Evolutionary conservation across 2,888 invertebrate species (phyloP), one percentile per base, ranked within the genome.

Genomic region (Sceliomorpha sp.): DNA sequence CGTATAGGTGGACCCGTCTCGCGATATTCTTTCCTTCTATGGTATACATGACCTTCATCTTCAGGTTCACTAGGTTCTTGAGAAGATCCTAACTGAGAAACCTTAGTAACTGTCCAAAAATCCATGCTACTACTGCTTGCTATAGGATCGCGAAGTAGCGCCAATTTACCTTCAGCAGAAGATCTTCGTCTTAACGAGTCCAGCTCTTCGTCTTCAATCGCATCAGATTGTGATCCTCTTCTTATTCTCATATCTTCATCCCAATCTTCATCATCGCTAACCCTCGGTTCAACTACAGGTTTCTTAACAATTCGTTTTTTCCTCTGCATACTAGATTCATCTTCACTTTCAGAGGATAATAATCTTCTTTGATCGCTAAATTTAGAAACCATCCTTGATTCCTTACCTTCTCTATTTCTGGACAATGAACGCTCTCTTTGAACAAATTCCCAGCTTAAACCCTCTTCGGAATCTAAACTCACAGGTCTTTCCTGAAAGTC

Each of bases 151-250:
- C 79, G 83, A 3, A 86, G 66, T 14, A 88, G 44, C 0, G 88
- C 88, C 59, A 85, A 75, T 72, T 84, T 87, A 5, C 88, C 88
- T 42, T 88, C 88, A 0, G 87, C 87, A 1, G 87, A 88, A 1
- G 88, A 88, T 45, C 88, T 75, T 14, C 87, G 75, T n/a, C 66
- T 83, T 10, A 82, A 53, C 0, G 79, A 75, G 31, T 74, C 73
- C 66, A 78, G 73, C 1, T 80, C 76, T 9, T 80, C 82, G 9
- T 80, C 79, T 9, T 76, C 79, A 1, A 72, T 73, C 2, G 66
- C 73, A 20, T 76, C 75, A 6, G 74, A 62, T 4, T 50, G 55
- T 14, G 78, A 79, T 15, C 77, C 76, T 44, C 73, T 75, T 7
- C 77, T 72, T 53, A 83, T 78, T 20, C 82, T 76, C 58, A 87